phyloP scores from a whole-genome alignment of 2,797 vertebrate species.

The Astyanax mexicanus region DNA sequence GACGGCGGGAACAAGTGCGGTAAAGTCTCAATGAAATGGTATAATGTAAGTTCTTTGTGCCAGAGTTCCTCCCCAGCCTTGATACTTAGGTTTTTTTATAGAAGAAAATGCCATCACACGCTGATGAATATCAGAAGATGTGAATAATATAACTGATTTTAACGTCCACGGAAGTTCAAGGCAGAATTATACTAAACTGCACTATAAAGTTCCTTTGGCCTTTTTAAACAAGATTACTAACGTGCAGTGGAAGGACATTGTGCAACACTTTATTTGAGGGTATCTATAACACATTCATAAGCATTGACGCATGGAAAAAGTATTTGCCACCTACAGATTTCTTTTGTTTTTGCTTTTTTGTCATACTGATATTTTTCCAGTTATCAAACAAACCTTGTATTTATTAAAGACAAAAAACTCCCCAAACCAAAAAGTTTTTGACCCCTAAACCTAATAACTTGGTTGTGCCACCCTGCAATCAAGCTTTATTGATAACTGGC shows the following conservation, averaged over 20 bases:
- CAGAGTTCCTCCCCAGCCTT: conserved; percentile 38
- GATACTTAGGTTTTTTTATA: conserved; percentile 60
- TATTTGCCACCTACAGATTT: too few relatives aligned
- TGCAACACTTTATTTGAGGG: too few relatives aligned
- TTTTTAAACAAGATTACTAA: conserved; percentile 42
- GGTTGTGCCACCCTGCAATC: too few relatives aligned
- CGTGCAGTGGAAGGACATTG: not conserved
- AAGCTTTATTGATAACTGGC: too few relatives aligned
- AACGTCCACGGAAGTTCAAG: conserved; percentile 14
- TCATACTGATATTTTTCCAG: too few relatives aligned
- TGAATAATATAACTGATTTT: conserved; percentile 24
- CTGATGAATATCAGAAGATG: conserved; percentile 46
- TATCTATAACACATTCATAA: too few relatives aligned
- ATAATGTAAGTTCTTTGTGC: conserved; percentile 15
- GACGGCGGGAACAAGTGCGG: not conserved
- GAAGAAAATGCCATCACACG: conserved; percentile 47
- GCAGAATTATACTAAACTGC: conserved; percentile 36
- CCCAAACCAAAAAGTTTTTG: too few relatives aligned
- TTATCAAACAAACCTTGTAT: too few relatives aligned
- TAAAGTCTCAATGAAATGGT: not conserved
- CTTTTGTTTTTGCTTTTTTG: too few relatives aligned
- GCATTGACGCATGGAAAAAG: too few relatives aligned
- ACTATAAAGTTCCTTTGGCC: conserved; percentile 44
- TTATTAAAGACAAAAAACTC: too few relatives aligned
- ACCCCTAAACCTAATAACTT: too few relatives aligned